phyloP scores from a whole-genome alignment of 1,140 invertebrate species.

The Drosophila bocki region DNA sequence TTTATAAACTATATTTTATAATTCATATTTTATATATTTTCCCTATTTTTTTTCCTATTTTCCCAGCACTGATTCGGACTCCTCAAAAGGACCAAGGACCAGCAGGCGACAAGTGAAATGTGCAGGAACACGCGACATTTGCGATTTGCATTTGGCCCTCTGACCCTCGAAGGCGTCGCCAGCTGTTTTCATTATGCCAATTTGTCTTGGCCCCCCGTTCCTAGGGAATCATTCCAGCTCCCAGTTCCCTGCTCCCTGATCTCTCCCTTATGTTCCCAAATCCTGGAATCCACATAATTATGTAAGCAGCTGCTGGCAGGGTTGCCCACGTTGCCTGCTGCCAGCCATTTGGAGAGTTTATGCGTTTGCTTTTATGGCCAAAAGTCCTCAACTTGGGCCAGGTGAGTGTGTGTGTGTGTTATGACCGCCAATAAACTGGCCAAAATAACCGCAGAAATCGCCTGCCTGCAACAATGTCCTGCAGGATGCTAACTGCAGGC shows the following conservation, averaged over 20 bases:
- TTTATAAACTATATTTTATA: not conserved
- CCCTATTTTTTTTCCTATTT: not conserved
- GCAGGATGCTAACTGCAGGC: not conserved
- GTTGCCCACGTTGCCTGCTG: slow-evolving; percentile 2
- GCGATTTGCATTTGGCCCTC: slow-evolving; percentile 68
- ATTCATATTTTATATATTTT: too few relatives aligned
- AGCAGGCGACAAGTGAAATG: slow-evolving; percentile 57
- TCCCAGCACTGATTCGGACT: not conserved
- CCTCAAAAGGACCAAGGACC: slow-evolving; percentile 13
- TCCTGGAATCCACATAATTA: slow-evolving; percentile 64
- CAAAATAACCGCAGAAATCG: slow-evolving; percentile 6
- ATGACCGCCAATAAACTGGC: slow-evolving; percentile 23
- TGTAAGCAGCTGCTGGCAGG: slow-evolving; percentile 56
- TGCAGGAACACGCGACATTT: slow-evolving; percentile 61
- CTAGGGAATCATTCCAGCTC: not conserved
- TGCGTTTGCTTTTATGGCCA: slow-evolving; percentile 57
- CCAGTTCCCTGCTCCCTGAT: not conserved
- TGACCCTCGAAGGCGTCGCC: slow-evolving; percentile 70
- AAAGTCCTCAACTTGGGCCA: slow-evolving; percentile 13
- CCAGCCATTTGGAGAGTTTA: slow-evolving; percentile 36
- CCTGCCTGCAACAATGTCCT: slow-evolving; percentile 18
- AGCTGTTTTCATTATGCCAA: slow-evolving; percentile 62
- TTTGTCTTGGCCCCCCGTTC: slow-evolving; percentile 35
- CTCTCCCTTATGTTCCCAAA: not conserved
- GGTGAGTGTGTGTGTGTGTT: slow-evolving; percentile 19